Evolutionary conservation across 2,888 invertebrate species (phyloP).

Genomic region (Gonocerus acuteangulatus): DNA sequence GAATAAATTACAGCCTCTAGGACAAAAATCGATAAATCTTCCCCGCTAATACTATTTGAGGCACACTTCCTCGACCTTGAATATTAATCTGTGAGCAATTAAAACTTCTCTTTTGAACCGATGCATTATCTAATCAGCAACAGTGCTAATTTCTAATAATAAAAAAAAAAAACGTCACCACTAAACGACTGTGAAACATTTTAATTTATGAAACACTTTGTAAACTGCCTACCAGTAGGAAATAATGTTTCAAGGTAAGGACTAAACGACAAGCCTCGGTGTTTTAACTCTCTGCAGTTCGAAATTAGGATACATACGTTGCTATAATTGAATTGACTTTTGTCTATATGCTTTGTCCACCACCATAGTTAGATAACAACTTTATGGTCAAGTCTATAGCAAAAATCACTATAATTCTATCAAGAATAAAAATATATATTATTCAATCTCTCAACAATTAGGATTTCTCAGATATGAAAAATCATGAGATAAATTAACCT

Average conservation of each 20-base stretch:
- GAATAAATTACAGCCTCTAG: neutral
- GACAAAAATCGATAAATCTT: neutral
- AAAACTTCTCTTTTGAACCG: too few relatives aligned
- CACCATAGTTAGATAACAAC: constrained; percentile 8
- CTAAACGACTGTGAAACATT: too few relatives aligned
- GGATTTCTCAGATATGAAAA: neutral
- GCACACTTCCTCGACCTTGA: too few relatives aligned
- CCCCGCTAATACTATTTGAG: too few relatives aligned
- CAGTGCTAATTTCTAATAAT: too few relatives aligned
- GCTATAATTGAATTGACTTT: constrained; percentile 10
- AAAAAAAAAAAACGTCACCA: too few relatives aligned
- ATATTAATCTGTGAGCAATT: too few relatives aligned
- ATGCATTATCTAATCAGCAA: too few relatives aligned
- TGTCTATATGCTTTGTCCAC: constrained; percentile 21
- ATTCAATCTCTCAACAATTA: neutral
- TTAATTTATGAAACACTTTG: too few relatives aligned
- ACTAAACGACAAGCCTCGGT: too few relatives aligned
- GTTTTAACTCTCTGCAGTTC: neutral
- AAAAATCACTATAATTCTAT: constrained; percentile 6
- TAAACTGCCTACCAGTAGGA: too few relatives aligned
- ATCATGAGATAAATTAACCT: neutral
- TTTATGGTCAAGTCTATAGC: constrained; percentile 8
- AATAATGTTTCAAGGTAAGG: too few relatives aligned
- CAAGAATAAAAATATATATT: constrained; percentile 9
- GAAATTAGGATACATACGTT: neutral